Conservation (phyloP, 37 sponge, comb jelly and placozoan species). For the Bolinopsis microptera region DNA sequence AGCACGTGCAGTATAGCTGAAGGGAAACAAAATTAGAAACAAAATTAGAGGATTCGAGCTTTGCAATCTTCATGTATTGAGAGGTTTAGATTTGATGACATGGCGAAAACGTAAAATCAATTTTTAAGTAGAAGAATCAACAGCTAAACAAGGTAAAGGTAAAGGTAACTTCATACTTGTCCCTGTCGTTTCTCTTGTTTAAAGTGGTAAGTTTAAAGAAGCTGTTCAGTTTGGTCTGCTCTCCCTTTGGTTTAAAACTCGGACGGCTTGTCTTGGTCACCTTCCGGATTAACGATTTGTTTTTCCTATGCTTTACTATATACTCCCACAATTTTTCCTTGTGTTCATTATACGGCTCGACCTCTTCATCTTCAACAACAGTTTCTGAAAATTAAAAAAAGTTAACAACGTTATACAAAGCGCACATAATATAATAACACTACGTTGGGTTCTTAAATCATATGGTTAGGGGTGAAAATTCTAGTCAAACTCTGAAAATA, state of each 20-base stretch:
- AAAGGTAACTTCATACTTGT: not conserved
- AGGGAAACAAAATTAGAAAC: too few relatives aligned
- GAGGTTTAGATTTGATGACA: too few relatives aligned
- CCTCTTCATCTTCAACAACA: not conserved
- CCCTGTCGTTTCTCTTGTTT: not conserved
- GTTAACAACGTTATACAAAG: too few relatives aligned
- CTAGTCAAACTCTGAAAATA: too few relatives aligned
- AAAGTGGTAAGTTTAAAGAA: not conserved
- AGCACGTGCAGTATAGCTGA: not conserved
- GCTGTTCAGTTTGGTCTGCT: not conserved
- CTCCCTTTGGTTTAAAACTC: not conserved
- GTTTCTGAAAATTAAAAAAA: too few relatives aligned
- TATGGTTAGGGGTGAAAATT: too few relatives aligned
- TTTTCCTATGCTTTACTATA: not conserved
- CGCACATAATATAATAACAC: too few relatives aligned
- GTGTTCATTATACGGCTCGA: not conserved
- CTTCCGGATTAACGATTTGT: not conserved
- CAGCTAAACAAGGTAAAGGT: not conserved
- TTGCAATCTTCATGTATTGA: too few relatives aligned
- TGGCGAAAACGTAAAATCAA: too few relatives aligned
- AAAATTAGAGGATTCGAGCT: too few relatives aligned
- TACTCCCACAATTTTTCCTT: slow-evolving; percentile 43
- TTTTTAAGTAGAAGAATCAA: too few relatives aligned
- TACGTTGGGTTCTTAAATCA: too few relatives aligned
- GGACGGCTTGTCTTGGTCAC: not conserved